Evolutionary conservation across 2,888 invertebrate species (phyloP).

Genomic region (Stomorhina lunata): DNA sequence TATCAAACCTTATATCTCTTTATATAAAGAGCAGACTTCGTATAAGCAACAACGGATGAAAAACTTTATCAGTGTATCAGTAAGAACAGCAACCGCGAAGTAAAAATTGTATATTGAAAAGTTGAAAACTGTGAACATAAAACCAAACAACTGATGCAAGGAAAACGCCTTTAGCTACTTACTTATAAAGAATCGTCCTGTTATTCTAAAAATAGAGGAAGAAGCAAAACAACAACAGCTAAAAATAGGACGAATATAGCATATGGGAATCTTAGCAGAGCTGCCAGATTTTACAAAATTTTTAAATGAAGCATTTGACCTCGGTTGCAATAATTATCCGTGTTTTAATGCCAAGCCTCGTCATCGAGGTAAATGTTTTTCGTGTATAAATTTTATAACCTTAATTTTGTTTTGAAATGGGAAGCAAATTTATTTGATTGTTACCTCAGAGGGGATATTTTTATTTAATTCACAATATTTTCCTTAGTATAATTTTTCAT

Average conservation of each 20-base stretch:
- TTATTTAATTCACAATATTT: too few relatives aligned
- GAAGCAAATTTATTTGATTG: too few relatives aligned
- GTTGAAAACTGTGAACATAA: conserved; percentile 39
- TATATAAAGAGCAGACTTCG: too few relatives aligned
- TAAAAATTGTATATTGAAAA: conserved; percentile 22
- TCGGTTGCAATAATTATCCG: too few relatives aligned
- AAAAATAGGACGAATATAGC: not conserved
- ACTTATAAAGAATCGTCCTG: conserved; percentile 37
- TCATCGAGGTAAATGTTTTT: too few relatives aligned
- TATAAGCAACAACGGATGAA: not conserved
- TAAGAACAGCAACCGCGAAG: conserved; percentile 22
- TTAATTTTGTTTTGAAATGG: too few relatives aligned
- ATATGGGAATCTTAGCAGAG: not conserved
- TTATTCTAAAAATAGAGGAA: conserved; percentile 1
- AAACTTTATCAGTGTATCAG: not conserved
- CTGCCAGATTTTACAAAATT: not conserved
- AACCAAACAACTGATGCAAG: conserved; percentile 40
- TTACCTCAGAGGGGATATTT: too few relatives aligned
- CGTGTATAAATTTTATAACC: too few relatives aligned
- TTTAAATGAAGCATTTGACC: too few relatives aligned
- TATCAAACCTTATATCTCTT: too few relatives aligned
- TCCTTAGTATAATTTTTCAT: too few relatives aligned
- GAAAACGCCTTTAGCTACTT: conserved; percentile 43
- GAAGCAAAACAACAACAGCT: not conserved
- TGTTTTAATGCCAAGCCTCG: too few relatives aligned